Conservation (phyloP, 2,113 vertebrate species). For the Cyanistes caeruleus region DNA sequence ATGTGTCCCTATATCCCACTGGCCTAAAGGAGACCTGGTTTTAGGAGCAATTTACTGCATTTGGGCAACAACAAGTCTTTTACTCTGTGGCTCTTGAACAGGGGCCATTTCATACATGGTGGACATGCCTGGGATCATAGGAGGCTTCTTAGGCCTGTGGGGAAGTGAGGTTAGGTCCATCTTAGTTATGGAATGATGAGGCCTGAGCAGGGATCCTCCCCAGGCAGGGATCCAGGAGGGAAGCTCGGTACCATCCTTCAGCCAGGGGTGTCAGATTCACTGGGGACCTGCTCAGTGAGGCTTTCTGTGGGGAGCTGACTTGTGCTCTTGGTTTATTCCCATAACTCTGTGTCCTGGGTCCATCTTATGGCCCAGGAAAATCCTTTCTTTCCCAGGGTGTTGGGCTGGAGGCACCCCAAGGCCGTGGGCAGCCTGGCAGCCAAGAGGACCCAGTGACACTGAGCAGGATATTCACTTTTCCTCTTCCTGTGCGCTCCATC, state of each 20-base stretch:
- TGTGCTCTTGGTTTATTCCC: fast-evolving
- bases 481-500: background rate
- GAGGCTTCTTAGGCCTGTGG: background rate
- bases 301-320: fast-evolving
- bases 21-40: background rate
- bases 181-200: background rate
- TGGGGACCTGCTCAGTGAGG: too few species aligned
- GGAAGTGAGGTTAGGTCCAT: background rate
- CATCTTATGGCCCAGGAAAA: fast-evolving
- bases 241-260: fast-evolving
- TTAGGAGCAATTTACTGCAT: background rate
- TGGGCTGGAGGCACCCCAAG: background rate
- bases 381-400: background rate
- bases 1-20: background rate
- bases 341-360: fast-evolving
- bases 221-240: background rate
- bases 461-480: background rate
- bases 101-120: fast-evolving
- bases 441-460: background rate
- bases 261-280: fast-evolving
- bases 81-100: background rate
- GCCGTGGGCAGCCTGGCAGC: background rate
- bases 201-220: background rate
- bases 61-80: fast-evolving
- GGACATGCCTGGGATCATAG: fast-evolving